Evolutionary conservation across 2,113 vertebrate genomes (phyloP), one percentile per base, ranked within the genome.

Genomic region (Ctenomys sociabilis): DNA sequence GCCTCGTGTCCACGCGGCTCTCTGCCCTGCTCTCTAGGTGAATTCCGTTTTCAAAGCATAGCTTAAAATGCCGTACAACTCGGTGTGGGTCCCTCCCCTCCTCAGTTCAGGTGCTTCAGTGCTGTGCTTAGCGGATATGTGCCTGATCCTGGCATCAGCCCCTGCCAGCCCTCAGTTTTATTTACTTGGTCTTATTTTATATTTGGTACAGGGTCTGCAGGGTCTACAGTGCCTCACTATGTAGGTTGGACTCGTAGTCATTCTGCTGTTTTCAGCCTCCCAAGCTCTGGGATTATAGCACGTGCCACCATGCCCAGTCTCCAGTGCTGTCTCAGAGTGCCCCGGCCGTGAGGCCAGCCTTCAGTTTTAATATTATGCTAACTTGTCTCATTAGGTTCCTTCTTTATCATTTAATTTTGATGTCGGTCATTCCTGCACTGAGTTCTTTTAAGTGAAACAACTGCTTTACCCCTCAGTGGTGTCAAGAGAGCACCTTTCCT

Each of bases 321-420:
- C 49, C 49, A 49, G 1, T 49, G 49, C 49, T 49, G 49, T 49
- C 9, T 6, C 49, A 6, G 7, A 8, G 2, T 11, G 49, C 49
- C 49, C 7, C 49, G 49, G 49, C 9, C 9, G 7, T 49, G 49
- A 11, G 12, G 30, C 28, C 16, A 54, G 9, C 6, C 32, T 77
- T 77, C 6, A 37, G 77, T 84, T 75, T 78, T 59, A 11, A 19
- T 78, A 45, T 22, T 61, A 37, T 19, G 8, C 22, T 21, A 63
- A 88, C 70, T 85, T 75, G 21, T 78, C 14, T 61, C 75, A 72
- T 61, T 12, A 1, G 35, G 7, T 49, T 10, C 11, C 14, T 72
- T 59, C 32, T 21, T 87, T 81, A 66, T 86, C 66, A 85, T 81
- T 90, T 90, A 40, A 95, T 66, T 64, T 92, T 81, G 32, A 94